Base-by-base conservation (phyloP, 1,140 invertebrate species). In the Cherax destructor region DNA sequence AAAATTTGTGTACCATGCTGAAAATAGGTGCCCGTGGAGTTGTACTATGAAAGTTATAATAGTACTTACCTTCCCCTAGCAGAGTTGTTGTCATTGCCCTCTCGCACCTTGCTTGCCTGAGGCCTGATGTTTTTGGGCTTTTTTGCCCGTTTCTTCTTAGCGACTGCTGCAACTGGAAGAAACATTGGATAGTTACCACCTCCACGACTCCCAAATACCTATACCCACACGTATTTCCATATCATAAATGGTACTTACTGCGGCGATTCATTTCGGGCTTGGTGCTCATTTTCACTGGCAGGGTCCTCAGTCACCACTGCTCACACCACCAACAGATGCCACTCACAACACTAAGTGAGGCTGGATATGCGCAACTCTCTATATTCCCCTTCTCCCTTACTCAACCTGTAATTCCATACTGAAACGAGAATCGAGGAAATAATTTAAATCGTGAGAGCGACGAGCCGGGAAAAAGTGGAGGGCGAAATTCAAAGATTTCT, bases 41-140 rank as follows among this genome's bases (percentile, higher is more conserved):
- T 52, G 21, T 30, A 52, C 18, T 24, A 61, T 21, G n/a, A n/a
- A 30, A n/a, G 24, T 59, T 24, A 11, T 6, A 83, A 24, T n/a
- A 52, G n/a, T 56, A n/a, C 81, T 84, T 85, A 85, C 88, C 88
- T 91, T 91, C 88, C 88, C 76, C 88, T 85, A 9, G 81, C 83
- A 21, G 83, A 91, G 83, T 91, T 91, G 88, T 91, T 85, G 83
- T 91, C 83, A 85, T 84, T 85, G 81, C 52, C 83, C 81, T 91
- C 88, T 69, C 76, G 69, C 56, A 72, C 83, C 88, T 91, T 91
- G 88, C 24, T 78, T 61, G 88, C 52, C 74, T 83, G 88, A 49
- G 88, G 81, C 88, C 88, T 77, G 83, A 69, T 91, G 88, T 84
- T 84, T 91, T 91, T 91, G n/a, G 81, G 72, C 81, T 91, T 91